phyloP scores from a whole-genome alignment of 2,113 vertebrate species.

The Leptocoma aspasia region DNA sequence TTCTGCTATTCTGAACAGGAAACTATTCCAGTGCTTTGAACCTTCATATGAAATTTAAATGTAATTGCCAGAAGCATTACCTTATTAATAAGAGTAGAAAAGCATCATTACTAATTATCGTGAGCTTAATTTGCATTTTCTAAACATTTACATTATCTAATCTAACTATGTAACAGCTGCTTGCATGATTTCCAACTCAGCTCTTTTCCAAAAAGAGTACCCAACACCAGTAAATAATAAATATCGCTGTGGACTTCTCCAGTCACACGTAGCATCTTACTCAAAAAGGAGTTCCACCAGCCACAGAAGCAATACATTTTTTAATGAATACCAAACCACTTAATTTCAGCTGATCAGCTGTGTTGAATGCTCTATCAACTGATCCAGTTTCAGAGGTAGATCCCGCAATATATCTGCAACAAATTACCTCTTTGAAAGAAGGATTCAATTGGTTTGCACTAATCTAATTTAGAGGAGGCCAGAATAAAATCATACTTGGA shows the following conservation, averaged over 20 bases:
- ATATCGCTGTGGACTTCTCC: not conserved
- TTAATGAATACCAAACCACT: not conserved
- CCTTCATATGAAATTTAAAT: conserved; percentile 68
- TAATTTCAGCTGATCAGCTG: not conserved
- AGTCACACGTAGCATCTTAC: not conserved
- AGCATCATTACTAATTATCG: conserved; percentile 68
- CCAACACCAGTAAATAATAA: conserved; percentile 9
- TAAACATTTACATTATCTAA: conserved; percentile 72
- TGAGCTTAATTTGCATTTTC: conserved; percentile 69
- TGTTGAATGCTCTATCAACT: not conserved
- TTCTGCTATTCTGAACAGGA: conserved; percentile 20
- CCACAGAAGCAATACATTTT: not conserved
- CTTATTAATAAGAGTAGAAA: conserved; percentile 71
- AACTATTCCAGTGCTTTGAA: conserved; percentile 59
- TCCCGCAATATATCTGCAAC: conserved; percentile 16
- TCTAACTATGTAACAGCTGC: conserved; percentile 59
- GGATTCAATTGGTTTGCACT: not conserved
- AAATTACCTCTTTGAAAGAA: conserved; percentile 14
- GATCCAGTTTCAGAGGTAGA: not conserved
- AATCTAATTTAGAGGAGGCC: conserved; percentile 34
- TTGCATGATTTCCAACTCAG: conserved; percentile 49
- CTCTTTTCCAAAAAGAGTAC: conserved; percentile 4
- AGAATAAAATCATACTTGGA: conserved; percentile 9
- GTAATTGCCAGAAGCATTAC: conserved; percentile 68
- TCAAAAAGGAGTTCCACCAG: not conserved